Percentiles rank a stretch among this genome's conserved stretches.
phyloP scores from a whole-genome alignment of 2,113 vertebrate species.

The Corythornis cristatus region DNA sequence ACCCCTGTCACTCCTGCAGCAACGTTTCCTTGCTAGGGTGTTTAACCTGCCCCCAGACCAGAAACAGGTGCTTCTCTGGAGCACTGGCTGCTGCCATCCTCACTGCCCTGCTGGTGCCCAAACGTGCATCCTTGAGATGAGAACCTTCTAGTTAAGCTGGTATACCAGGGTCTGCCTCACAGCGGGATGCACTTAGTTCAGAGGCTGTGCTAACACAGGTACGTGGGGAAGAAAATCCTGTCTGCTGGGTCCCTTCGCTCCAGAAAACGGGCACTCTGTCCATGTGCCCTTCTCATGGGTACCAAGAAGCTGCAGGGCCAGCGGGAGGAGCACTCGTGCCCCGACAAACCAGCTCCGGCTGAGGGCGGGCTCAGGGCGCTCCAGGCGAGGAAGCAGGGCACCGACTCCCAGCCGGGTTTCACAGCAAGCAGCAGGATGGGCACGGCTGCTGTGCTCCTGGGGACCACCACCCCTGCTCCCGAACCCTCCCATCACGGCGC shows the following conservation, averaged over 20 bases:
- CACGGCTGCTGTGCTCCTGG: accelerated
- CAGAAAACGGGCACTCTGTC: accelerated
- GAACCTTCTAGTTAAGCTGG: not conserved
- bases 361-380: not conserved
- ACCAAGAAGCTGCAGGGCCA: accelerated
- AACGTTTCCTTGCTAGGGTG: not conserved
- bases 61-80: not conserved
- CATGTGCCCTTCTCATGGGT: accelerated
- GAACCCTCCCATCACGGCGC: too few relatives aligned
- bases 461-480: accelerated
- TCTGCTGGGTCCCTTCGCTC: accelerated
- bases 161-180: not conserved
- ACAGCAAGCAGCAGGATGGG: not conserved
- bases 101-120: too few relatives aligned
- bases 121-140: not conserved
- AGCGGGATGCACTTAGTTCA: accelerated
- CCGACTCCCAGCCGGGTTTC: not conserved
- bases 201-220: not conserved
- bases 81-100: not conserved
- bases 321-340: too few relatives aligned
- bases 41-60: not conserved
- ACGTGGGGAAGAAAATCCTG: accelerated
- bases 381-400: not conserved
- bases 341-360: not conserved
- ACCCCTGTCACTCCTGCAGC: not conserved